Conservation (phyloP, 2,888 invertebrate genomes). For the Eupithecia abbreviata region DNA sequence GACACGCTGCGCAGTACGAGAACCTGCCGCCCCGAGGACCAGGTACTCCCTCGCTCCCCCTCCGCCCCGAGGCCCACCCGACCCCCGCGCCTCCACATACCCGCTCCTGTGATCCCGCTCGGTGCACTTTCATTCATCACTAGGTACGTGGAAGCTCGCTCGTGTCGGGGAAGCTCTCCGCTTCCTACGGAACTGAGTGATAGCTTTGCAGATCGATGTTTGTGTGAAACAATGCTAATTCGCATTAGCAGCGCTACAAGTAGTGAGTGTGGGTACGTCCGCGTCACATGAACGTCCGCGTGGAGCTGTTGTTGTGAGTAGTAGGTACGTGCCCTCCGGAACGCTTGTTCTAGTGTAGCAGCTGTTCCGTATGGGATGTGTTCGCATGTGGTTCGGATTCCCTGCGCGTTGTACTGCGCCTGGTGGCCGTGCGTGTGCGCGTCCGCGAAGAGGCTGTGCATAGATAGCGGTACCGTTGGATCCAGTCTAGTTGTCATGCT, state of each 20-base stretch:
- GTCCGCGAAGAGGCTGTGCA: neutral
- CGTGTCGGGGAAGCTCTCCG: neutral
- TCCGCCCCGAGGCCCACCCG: neutral
- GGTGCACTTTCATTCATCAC: constrained; percentile 34
- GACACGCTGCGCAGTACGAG: constrained; percentile 74
- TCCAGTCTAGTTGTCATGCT: constrained; percentile 29
- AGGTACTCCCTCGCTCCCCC: constrained; percentile 60
- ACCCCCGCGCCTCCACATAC: neutral
- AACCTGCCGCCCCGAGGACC: constrained; percentile 79
- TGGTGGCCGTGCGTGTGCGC: neutral
- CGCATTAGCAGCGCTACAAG: constrained; percentile 31
- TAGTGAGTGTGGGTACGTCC: constrained; percentile 25
- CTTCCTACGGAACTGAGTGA: constrained; percentile 4
- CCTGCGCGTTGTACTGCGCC: neutral
- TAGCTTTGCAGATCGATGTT: neutral
- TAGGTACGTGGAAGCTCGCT: constrained; percentile 23
- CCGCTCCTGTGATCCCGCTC: neutral
- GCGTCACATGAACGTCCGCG: constrained; percentile 30
- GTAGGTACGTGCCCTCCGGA: neutral
- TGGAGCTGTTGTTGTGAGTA: constrained; percentile 11
- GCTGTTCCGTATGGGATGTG: constrained; percentile 33
- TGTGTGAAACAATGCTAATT: constrained; percentile 29
- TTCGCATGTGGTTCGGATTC: too few relatives aligned
- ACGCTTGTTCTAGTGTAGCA: constrained; percentile 31
- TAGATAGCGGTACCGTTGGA: constrained; percentile 34